Conservation (phyloP, 2,888 invertebrate species). For the Thera obeliscata region DNA sequence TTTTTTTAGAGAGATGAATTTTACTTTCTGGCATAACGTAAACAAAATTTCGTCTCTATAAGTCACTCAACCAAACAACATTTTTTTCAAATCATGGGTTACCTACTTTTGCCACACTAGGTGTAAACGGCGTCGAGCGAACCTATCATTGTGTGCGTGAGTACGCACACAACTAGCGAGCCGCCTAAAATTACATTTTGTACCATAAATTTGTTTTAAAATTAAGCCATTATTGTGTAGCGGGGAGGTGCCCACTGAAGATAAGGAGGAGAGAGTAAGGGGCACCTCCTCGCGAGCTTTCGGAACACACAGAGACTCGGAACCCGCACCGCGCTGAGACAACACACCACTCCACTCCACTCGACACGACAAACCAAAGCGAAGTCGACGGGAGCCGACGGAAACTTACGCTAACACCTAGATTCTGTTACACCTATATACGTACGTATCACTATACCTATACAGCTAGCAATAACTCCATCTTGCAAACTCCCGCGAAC, state of each 20-base stretch:
- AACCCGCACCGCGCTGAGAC: conserved; percentile 35
- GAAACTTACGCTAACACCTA: conserved; percentile 24
- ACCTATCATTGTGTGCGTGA: too few species aligned
- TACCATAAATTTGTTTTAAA: conserved; percentile 77
- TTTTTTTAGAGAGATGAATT: too few species aligned
- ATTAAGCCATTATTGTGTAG: conserved; percentile 65
- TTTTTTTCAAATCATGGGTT: too few species aligned
- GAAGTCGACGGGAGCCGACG: conserved; percentile 30
- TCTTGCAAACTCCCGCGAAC: conserved; percentile 32
- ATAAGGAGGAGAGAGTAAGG: conserved; percentile 15
- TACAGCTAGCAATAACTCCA: conserved; percentile 16
- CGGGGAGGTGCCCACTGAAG: conserved; percentile 45
- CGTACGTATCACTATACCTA: conserved; percentile 7
- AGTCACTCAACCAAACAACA: too few species aligned
- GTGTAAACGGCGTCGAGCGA: too few species aligned
- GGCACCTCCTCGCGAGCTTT: conserved; percentile 49
- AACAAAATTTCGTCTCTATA: too few species aligned
- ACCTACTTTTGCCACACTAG: too few species aligned
- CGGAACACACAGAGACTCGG: conserved; percentile 49
- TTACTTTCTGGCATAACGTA: too few species aligned
- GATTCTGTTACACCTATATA: conserved; percentile 23
- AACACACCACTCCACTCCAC: conserved; percentile 36
- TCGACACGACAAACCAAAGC: conserved; percentile 27
- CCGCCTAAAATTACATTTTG: conserved; percentile 81
- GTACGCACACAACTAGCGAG: too few species aligned